Evolutionary conservation across 2,888 invertebrate genomes (phyloP).

Genomic region (Spodoptera picta): DNA sequence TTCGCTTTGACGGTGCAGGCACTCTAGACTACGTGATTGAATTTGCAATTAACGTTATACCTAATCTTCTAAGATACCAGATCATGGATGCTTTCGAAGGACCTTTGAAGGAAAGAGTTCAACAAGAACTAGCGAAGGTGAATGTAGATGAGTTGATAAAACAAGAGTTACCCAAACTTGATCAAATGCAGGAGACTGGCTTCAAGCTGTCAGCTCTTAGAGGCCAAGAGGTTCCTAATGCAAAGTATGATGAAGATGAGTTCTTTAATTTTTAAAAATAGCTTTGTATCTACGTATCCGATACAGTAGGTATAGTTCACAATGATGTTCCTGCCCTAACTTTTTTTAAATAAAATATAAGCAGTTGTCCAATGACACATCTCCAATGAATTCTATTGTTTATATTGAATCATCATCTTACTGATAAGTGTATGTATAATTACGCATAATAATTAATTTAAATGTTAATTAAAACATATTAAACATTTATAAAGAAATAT

Average conservation of each 20-base stretch:
- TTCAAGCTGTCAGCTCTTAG: conserved; percentile 81
- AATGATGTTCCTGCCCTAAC: too few relatives aligned
- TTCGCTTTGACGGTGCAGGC: conserved; percentile 94
- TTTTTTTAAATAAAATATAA: conserved; percentile 3
- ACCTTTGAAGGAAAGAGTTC: conserved; percentile 92
- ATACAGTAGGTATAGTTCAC: too few relatives aligned
- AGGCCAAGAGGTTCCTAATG: conserved; percentile 54
- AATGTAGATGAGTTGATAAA: conserved; percentile 93
- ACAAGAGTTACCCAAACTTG: conserved; percentile 91
- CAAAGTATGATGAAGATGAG: conserved; percentile 78
- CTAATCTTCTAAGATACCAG: conserved; percentile 95
- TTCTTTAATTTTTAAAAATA: conserved; percentile 80
- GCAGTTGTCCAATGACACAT: conserved; percentile 25
- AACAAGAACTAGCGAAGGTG: conserved; percentile 92
- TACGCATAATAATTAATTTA: conserved; percentile 9
- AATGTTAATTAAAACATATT: conserved; percentile 15
- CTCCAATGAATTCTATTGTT: conserved; percentile 20
- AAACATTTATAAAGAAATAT: not conserved
- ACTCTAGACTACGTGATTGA: conserved; percentile 95
- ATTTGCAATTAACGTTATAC: conserved; percentile 93
- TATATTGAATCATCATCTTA: conserved; percentile 23
- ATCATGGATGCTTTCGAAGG: conserved; percentile 95
- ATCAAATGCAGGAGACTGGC: conserved; percentile 86
- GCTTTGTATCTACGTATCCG: not conserved
- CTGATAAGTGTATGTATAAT: conserved; percentile 15